These are phyloP conservation scores for Myzus persicae DNA, from an alignment of 1,140 invertebrate species.

Conservation along the genomic window DNA sequence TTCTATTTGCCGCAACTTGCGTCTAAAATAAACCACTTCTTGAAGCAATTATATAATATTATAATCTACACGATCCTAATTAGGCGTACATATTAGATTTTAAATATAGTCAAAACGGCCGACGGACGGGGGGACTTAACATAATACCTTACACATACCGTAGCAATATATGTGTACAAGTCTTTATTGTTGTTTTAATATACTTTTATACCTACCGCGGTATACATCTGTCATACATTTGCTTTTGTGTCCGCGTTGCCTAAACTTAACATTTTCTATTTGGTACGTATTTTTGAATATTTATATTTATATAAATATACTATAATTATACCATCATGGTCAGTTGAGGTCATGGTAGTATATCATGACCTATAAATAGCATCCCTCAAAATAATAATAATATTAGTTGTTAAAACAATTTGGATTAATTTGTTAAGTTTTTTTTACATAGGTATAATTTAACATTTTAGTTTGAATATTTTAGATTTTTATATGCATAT, in stretches of 20 bases:
- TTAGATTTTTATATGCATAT: neutral
- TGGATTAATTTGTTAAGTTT: neutral
- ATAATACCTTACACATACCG: neutral
- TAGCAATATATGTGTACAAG: neutral
- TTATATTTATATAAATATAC: too few relatives aligned
- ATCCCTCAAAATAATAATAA: neutral
- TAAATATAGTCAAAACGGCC: neutral
- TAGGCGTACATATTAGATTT: neutral
- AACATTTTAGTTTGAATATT: neutral
- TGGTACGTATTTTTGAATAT: too few relatives aligned
- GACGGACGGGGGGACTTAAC: neutral
- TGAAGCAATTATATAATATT: neutral
- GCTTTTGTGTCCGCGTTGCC: too few relatives aligned
- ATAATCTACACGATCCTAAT: neutral
- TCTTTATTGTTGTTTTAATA: too few relatives aligned
- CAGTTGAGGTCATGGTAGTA: neutral
- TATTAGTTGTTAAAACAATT: neutral
- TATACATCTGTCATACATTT: too few relatives aligned
- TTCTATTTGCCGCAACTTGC: neutral
- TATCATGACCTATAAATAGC: neutral
- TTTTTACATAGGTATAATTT: neutral
- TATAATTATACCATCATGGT: neutral
- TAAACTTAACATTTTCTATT: too few relatives aligned
- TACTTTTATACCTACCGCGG: too few relatives aligned
- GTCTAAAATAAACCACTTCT: constrained; percentile 10